phyloP scores from a whole-genome alignment of 2,797 vertebrate genomes.

The Avahi laniger region DNA sequence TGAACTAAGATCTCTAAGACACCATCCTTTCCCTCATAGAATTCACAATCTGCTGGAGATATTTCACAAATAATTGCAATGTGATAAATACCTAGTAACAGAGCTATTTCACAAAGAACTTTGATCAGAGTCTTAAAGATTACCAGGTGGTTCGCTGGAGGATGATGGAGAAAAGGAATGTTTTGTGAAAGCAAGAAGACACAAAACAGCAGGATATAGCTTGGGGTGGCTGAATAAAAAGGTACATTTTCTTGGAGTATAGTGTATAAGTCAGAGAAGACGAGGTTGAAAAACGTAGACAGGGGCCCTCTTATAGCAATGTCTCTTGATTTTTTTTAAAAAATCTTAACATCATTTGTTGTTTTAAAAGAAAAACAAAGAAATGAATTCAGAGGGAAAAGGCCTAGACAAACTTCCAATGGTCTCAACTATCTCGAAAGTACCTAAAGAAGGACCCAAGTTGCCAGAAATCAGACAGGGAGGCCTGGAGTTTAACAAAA shows the following conservation, averaged over 20 bases:
- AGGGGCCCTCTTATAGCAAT: not conserved
- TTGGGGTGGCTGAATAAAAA: not conserved
- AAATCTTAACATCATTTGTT: conserved; percentile 43
- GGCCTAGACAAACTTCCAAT: conserved; percentile 44
- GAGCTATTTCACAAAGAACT: not conserved
- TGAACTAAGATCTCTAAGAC: not conserved
- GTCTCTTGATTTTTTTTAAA: not conserved
- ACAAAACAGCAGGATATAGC: not conserved
- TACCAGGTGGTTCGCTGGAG: not conserved
- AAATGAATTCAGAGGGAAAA: conserved; percentile 58
- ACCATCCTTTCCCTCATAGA: not conserved
- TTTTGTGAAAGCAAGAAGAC: not conserved
- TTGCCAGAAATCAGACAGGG: not conserved
- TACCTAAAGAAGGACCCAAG: not conserved
- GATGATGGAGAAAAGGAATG: not conserved
- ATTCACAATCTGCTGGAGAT: not conserved
- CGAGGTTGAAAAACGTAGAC: not conserved
- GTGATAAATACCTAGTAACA: not conserved
- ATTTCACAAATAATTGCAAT: not conserved
- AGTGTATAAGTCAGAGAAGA: not conserved
- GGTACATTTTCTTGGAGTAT: not conserved
- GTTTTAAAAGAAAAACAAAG: conserved; percentile 71
- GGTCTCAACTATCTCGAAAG: conserved; percentile 8
- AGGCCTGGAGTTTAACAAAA: conserved; percentile 56
- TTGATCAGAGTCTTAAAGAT: not conserved